Base-by-base conservation (phyloP, 2,113 vertebrate genomes). In the Ploceus nigricollis region DNA sequence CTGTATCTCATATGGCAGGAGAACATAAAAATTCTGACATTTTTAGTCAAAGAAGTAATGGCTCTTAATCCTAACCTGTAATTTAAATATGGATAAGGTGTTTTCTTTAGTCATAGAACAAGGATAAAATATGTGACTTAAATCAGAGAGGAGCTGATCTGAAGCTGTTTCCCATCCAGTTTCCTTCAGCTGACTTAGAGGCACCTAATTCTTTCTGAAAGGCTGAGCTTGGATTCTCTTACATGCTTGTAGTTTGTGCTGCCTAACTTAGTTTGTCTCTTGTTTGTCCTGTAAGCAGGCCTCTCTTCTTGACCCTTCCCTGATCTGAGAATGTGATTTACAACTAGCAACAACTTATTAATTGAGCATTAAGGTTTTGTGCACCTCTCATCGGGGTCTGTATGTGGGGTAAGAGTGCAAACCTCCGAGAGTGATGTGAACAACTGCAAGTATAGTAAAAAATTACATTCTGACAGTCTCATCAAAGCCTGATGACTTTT, bases 381-480 rank as follows among this genome's bases (percentile, higher is more conserved):
- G 53, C 12, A 10, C 9, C 18, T 66, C 33, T 78, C 9, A 30
- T 53, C 1, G 1, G 13, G 30, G n/a, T 45, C 17, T 35, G 17
- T 22, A 28, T 28, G 3, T 28, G 25, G 73, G 8, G 51, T 73
- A 58, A 76, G 79, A 69, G 15, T 31, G 31, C 22, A 10, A 61
- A 70, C 6, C 2, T n/a, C 39, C 0, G 3, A 70, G 10, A 66
- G 12, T 8, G 6, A 56, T 61, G 31, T 1, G 9, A 81, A 30
- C 21, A n/a, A 66, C 7, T 35, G 39, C 42, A 84, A 78, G 48
- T 65, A 24, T 3, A 72, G 47, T 47, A 21, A 85, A 78, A 89
- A 58, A 58, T 24, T 61, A 21, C 10, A 23, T 35, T 44, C 12
- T 70, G 58, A 75, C 16, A 58, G 15, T 63, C 25, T 63, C 82